A percentile compares a stretch with the other conserved stretches of the same genome.
Evolutionary conservation across 2,113 vertebrate genomes (phyloP).

Genomic region (Synodontis membranacea): DNA sequence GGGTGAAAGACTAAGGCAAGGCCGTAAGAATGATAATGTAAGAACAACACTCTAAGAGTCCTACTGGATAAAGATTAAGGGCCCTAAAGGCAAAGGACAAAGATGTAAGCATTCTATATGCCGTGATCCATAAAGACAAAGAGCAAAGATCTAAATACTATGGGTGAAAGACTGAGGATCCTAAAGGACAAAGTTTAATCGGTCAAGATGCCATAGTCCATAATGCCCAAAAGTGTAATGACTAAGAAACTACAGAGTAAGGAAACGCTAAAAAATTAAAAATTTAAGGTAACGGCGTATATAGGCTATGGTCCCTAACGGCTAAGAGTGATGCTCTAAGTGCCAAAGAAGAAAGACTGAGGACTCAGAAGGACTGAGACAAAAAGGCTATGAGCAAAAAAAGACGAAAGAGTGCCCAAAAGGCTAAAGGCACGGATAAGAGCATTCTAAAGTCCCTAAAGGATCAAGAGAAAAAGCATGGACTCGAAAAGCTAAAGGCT

Average conservation of each 20-base stretch:
- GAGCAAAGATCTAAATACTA: not conserved
- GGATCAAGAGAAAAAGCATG: too few species aligned
- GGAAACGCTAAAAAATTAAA: not conserved
- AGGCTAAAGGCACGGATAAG: not conserved
- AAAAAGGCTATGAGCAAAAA: not conserved
- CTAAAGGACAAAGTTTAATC: not conserved
- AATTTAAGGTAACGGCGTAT: not conserved
- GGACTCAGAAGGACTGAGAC: not conserved
- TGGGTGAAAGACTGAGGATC: not conserved
- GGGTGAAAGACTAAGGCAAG: not conserved
- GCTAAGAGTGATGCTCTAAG: not conserved
- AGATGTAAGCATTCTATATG: not conserved
- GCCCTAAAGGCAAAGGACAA: not conserved
- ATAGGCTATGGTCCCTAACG: not conserved
- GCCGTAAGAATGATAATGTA: not conserved
- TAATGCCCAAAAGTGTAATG: not conserved
- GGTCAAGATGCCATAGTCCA: not conserved
- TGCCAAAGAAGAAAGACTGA: not conserved
- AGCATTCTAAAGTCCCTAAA: not conserved
- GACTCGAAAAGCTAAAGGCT: not conserved
- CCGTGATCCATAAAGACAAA: not conserved
- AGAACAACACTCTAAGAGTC: not conserved
- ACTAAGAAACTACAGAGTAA: not conserved
- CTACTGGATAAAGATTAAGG: not conserved
- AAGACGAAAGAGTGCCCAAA: not conserved